Conservation (phyloP, 1,140 invertebrate species). For the Cataglyphis hispanica region DNA sequence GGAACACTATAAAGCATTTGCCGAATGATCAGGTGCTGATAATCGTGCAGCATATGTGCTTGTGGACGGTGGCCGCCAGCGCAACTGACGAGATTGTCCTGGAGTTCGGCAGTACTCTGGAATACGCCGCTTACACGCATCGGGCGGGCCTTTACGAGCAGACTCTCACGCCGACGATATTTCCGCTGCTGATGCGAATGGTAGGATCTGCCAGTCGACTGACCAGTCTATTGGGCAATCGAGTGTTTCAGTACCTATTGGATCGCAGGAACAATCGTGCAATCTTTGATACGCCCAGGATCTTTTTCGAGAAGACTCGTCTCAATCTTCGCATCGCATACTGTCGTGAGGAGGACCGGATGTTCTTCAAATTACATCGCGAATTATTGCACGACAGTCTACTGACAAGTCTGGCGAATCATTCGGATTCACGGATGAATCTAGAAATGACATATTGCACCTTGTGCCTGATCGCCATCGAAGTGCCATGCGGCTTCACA, state of each 20-base stretch:
- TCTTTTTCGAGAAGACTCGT: constrained; percentile 86
- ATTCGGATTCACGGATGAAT: constrained; percentile 84
- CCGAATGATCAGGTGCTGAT: constrained; percentile 81
- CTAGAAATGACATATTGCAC: constrained; percentile 87
- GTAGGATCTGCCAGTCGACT: constrained; percentile 84
- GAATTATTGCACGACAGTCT: constrained; percentile 86
- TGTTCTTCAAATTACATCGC: constrained; percentile 86
- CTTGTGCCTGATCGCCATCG: constrained; percentile 86
- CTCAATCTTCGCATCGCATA: constrained; percentile 81
- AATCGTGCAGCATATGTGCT: constrained; percentile 82
- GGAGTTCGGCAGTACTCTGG: constrained; percentile 85
- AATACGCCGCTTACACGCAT: constrained; percentile 86
- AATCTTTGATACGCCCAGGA: constrained; percentile 85
- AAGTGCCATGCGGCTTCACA: constrained; percentile 88
- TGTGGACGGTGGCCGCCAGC: constrained; percentile 78
- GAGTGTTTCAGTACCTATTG: constrained; percentile 87
- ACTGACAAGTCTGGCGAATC: constrained; percentile 84
- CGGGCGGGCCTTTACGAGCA: constrained; percentile 80
- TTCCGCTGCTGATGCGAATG: constrained; percentile 85
- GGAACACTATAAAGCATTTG: constrained; percentile 82
- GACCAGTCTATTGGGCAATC: constrained; percentile 86
- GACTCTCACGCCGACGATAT: constrained; percentile 83
- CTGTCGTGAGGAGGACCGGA: constrained; percentile 84
- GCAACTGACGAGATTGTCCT: constrained; percentile 82
- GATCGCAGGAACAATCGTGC: constrained; percentile 86